Evolutionary conservation across 2,113 vertebrate species (phyloP).

Genomic region (Notarius lentiginosus): DNA sequence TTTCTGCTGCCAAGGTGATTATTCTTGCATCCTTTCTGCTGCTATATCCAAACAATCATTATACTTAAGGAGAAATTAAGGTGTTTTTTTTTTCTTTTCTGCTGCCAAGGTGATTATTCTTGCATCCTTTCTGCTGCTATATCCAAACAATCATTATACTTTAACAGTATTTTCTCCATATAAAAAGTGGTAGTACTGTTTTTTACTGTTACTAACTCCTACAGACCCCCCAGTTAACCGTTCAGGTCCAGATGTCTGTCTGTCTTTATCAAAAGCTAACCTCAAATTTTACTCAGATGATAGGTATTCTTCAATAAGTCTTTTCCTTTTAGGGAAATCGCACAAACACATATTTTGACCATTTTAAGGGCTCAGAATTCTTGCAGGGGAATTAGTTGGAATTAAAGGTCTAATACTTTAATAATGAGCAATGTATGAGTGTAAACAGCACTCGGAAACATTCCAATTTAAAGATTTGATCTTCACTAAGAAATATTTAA

Average conservation of each 20-base stretch:
- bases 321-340: background rate
- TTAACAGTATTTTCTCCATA: background rate
- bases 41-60: too few species aligned
- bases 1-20: too few species aligned
- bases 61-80: background rate
- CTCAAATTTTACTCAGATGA: background rate
- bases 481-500: too few species aligned
- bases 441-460: too few species aligned
- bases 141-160: background rate
- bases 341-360: background rate
- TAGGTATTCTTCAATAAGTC: background rate
- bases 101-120: background rate
- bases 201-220: too few species aligned
- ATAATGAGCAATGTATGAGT: too few species aligned
- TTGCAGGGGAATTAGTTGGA: too few species aligned
- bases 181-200: background rate
- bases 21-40: too few species aligned
- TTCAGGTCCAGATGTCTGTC: background rate
- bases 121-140: background rate
- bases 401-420: too few species aligned
- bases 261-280: background rate
- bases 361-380: background rate
- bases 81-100: background rate
- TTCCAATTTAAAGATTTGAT: too few species aligned
- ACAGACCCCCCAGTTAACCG: too few species aligned